Evolutionary conservation across 2,113 vertebrate species (phyloP).

Genomic region (Erythrolamprus reginae): DNA sequence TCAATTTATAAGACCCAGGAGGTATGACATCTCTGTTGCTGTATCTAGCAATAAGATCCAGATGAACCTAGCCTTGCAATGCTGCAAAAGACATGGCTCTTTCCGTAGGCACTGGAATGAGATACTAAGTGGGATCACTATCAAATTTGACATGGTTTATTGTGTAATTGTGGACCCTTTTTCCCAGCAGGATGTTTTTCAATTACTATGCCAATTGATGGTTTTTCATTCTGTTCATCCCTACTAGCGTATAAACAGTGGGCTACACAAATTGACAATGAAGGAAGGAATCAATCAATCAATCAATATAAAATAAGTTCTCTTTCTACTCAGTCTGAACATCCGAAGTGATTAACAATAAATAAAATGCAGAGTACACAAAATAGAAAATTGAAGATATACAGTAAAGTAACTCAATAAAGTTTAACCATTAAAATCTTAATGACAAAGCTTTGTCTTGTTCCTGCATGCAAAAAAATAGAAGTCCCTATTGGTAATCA

Average conservation of each 20-base stretch:
- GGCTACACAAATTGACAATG: neutral
- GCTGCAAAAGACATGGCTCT: neutral
- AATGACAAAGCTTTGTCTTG: neutral
- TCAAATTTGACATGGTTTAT: neutral
- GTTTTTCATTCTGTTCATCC: neutral
- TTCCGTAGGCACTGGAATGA: neutral
- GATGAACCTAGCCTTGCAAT: neutral
- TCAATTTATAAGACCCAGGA: neutral
- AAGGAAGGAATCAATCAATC: neutral
- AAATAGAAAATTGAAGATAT: neutral
- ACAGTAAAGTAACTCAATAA: neutral
- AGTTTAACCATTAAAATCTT: neutral
- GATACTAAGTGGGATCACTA: neutral
- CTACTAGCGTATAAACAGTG: neutral
- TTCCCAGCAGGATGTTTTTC: neutral
- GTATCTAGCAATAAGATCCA: neutral
- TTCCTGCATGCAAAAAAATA: neutral
- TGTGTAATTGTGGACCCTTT: neutral
- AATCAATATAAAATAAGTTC: neutral
- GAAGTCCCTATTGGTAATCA: neutral
- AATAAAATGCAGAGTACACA: neutral
- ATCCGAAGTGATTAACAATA: neutral
- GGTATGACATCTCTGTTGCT: neutral
- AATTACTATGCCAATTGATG: neutral
- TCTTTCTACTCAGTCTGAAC: neutral